Evolutionary conservation across 2,797 vertebrate species (phyloP).

Genomic region (Bradypus variegatus): DNA sequence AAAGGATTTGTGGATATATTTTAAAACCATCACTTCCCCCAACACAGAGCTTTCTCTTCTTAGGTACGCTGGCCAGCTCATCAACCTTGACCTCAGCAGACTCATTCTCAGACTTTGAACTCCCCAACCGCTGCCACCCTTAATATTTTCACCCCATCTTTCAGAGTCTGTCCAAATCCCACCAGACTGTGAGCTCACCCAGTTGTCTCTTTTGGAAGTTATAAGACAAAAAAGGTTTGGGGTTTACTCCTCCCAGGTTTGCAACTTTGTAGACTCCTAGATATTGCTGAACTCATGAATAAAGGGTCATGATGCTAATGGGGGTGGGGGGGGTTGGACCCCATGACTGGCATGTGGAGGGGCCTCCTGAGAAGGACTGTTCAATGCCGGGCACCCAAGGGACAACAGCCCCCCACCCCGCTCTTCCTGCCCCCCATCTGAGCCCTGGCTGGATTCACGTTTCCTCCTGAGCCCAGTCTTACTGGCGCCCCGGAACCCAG

Average conservation of each 20-base stretch:
- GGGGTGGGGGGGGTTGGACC: not conserved
- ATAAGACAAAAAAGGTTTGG: not conserved
- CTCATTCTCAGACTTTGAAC: not conserved
- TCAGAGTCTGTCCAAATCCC: not conserved
- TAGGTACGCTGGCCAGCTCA: not conserved
- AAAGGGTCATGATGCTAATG: not conserved
- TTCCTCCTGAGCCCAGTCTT: not conserved
- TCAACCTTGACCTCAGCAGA: not conserved
- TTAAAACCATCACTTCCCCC: not conserved
- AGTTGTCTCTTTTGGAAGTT: not conserved
- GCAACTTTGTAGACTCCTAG: not conserved
- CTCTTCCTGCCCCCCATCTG: not conserved
- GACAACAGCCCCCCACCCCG: not conserved
- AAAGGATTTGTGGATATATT: not conserved
- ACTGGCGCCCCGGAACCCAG: not conserved
- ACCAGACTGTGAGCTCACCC: not conserved
- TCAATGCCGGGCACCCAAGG: not conserved
- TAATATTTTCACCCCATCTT: not conserved
- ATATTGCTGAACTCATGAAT: not conserved
- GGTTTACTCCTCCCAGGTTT: not conserved
- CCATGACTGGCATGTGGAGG: not conserved
- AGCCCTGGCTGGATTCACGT: not conserved
- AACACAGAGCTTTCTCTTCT: not conserved
- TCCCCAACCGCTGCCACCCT: not conserved
- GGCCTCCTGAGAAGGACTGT: not conserved